Evolutionary conservation across 2,888 invertebrate species (phyloP), one percentile per base, ranked within the genome.

Genomic region (Patella ulyssiponensis): DNA sequence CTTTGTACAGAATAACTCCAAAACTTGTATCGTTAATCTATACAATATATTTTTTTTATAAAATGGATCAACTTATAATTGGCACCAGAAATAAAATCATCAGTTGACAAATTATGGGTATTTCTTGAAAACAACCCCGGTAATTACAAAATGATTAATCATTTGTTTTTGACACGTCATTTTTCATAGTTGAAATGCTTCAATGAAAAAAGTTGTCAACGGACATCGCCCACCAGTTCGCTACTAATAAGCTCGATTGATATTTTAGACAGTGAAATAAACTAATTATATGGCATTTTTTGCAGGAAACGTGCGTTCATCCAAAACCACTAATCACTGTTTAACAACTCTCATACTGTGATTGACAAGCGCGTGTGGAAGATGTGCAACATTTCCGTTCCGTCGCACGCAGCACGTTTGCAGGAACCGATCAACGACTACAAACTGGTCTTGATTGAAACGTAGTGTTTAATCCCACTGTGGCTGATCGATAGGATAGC

Each of bases 311-410:
- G 64, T 64, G 64, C 64, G 64, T 23, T 64, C 20, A 64, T 20
- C 64, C 20, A 20, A 64, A 64, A 64, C 64, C 64, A 15, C 64
- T 64, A 64, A 64, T 64, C 64, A 64, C 64, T 23, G 20, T 64
- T 64, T 64, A 64, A 64, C 64, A 23, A 64, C 64, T 23, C 23
- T 23, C 20, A 20, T 64, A 23, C 64, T 64, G 12, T 64, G 64
- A 64, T 64, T 64, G 64, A 64, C 64, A 64, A 64, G 64, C 64
- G 64, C 64, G 64, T 64, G 64, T 23, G 23, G 64, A 64, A 64
- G 20, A 64, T 64, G 64, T 64, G 11, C 64, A 23, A 23, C 23
- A 64, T 64, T 64, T 64, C 64, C 64, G 23, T 64, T 64, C 64
- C 64, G 64, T 64, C 20, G 64, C 64, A 64, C 64, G 64, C 64